Percentiles rank a stretch among this genome's conserved stretches.
These are phyloP conservation scores for Heliconius hortense DNA, from an alignment of 2,888 invertebrate species.

Conservation along the genomic window DNA sequence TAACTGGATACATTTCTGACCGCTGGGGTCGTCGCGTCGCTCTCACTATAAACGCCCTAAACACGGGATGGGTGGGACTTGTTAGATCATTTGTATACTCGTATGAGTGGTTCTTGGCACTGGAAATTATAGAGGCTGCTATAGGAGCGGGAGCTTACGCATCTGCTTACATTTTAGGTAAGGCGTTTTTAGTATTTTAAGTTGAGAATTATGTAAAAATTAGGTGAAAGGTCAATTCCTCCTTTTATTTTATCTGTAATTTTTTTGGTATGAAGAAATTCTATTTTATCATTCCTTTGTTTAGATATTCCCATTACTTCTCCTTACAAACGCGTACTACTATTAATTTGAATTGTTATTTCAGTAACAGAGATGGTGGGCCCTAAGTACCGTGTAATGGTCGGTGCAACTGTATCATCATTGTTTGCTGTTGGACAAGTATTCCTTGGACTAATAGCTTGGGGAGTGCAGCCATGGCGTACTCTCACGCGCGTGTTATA, in stretches of 20 bases:
- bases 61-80: conserved; percentile 54
- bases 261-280: not conserved
- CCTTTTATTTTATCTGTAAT: not conserved
- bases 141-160: conserved; percentile 70
- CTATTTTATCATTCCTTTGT: not conserved
- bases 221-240: not conserved
- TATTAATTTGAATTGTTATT: not conserved
- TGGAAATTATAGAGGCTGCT: conserved; percentile 69
- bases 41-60: conserved; percentile 69
- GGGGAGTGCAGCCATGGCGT: conserved; percentile 84
- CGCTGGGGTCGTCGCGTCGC: conserved; percentile 79
- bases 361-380: conserved; percentile 86
- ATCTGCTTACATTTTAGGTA: conserved; percentile 58
- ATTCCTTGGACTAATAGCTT: conserved; percentile 82
- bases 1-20: conserved; percentile 87
- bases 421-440: conserved; percentile 86
- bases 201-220: not conserved
- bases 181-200: conserved; percentile 3
- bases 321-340: not conserved
- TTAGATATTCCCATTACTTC: not conserved
- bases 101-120: conserved; percentile 66
- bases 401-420: conserved; percentile 83
- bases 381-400: conserved; percentile 83
- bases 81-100: conserved; percentile 77
- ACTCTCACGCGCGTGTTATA: conserved; percentile 82